Evolutionary conservation across 2,113 vertebrate genomes (phyloP), one percentile per base, ranked within the genome.

Genomic region (Urocitellus parryii): DNA sequence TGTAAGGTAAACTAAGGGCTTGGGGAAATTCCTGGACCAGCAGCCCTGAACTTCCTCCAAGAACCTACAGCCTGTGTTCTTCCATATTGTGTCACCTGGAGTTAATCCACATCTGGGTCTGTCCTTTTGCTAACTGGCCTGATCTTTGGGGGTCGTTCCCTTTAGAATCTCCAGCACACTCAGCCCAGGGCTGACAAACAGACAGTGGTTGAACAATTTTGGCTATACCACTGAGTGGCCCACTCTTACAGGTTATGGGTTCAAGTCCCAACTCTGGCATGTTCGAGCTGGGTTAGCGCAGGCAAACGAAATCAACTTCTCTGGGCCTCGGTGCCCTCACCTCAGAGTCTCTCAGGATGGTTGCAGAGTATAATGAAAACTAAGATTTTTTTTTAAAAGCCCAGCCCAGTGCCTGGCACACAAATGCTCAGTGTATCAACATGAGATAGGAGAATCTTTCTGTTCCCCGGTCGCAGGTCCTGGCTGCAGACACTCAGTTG

Each of bases 371-470:
- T 39, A 34, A 2, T 17, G 45, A 85, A 9, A 18, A 63, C 42
- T 8, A 48, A 56, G 42, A 11, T 5, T 16, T 18, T 51, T 58
- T 78, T 61, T 32, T 34, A 72, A 73, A 32, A 34, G 25, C 45
- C 73, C 34, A 53, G 48, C 48, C 80, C 10, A 1, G 56, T 39
- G 32, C 65, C 63, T 48, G 12, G 3, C 48, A 22, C 14, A 1
- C 0, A 0, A 61, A 8, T n/a, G 9, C n/a, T 72, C 32, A 1
- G n/a, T n/a, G 29, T 22, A 25, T 42, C 20, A 72, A 61, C 6
- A 9, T 24, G 14, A 90, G 29, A 51, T 8, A 72, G 37, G 61
- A 14, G 45, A 67, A n/a, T 5, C 9, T 27, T 68, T 37, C n/a
- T 1, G 11, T n/a, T 37, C 18, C 78, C 0, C 0, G 58, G 58